phyloP scores from a whole-genome alignment of 2,113 vertebrate genomes.

The Callithrix jacchus region DNA sequence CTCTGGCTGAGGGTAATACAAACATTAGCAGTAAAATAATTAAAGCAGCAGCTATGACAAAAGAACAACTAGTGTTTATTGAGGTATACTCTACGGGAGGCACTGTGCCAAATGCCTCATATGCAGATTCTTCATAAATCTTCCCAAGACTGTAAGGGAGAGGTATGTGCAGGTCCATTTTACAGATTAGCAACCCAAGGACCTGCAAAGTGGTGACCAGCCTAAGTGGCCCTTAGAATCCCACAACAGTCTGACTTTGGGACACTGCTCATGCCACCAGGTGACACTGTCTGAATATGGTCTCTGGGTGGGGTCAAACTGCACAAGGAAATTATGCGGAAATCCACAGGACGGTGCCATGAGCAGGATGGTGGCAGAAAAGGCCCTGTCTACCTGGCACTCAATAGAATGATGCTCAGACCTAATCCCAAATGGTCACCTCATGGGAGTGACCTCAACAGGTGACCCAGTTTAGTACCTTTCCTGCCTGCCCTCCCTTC shows the following conservation, averaged over 20 bases:
- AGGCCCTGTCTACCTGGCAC: not conserved
- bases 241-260: not conserved
- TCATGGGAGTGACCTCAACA: not conserved
- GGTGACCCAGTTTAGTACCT: not conserved
- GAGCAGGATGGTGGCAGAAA: not conserved
- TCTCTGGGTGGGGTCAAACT: not conserved
- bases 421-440: not conserved
- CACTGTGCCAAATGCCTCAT: not conserved
- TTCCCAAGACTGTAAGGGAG: not conserved
- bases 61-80: rapidly evolving
- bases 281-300: rapidly evolving
- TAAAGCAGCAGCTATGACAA: not conserved
- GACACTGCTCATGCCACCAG: rapidly evolving
- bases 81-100: not conserved
- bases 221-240: not conserved
- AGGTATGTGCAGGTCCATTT: not conserved
- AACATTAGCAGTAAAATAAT: not conserved
- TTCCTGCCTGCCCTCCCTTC: not conserved
- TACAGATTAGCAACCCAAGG: not conserved
- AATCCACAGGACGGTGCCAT: rapidly evolving
- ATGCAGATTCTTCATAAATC: not conserved
- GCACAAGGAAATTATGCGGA: rapidly evolving
- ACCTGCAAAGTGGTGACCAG: too few species aligned
- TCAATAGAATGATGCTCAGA: not conserved
- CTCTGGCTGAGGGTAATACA: not conserved